Evolutionary conservation across 1,140 invertebrate genomes (phyloP), one percentile per base, ranked within the genome.

Genomic region (Zeugodacus cucurbitae): DNA sequence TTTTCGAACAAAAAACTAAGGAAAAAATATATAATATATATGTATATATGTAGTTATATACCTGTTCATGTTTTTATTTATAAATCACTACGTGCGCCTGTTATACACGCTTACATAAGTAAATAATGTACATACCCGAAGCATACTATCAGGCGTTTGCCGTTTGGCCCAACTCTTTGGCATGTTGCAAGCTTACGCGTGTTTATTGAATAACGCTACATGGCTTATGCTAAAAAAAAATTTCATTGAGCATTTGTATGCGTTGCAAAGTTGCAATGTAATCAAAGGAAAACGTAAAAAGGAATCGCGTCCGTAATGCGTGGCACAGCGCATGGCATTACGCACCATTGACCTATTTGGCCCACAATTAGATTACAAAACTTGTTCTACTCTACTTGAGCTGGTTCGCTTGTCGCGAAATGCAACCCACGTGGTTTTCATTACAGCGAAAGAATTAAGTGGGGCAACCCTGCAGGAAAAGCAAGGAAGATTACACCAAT

Each of bases 301-400:
- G 0, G 17, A 78, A 41, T 41, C 70, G 22, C 32, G 64, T 5
- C 64, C 26, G 11, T 32, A 29, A 34, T n/a, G 20, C 11, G 41
- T 34, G 11, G 37, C 26, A 48, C n/a, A 82, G 74, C 74, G 74
- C 17, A 44, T 82, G 74, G 8, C 41, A 20, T 48, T 48, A 54
- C 74, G 37, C 44, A 82, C 41, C 74, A 48, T 48, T 82, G 74
- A 82, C 74, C 41, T 82, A 82, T 41, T 48, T n/a, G 74, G 8
- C 1, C n/a, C 22, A 8, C 37, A 82, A 82, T 26, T 4, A 82
- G 74, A 48, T 44, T n/a, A 14, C 41, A 82, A 82, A 54, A 82
- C n/a, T 82, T 22, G 41, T 82, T 82, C 22, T 10, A 48, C 37
- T 78, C 26, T 78, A 37, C n/a, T 48, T 74, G 37, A n/a, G 41